phyloP scores from a whole-genome alignment of 1,140 invertebrate genomes.

The Apis laboriosa region DNA sequence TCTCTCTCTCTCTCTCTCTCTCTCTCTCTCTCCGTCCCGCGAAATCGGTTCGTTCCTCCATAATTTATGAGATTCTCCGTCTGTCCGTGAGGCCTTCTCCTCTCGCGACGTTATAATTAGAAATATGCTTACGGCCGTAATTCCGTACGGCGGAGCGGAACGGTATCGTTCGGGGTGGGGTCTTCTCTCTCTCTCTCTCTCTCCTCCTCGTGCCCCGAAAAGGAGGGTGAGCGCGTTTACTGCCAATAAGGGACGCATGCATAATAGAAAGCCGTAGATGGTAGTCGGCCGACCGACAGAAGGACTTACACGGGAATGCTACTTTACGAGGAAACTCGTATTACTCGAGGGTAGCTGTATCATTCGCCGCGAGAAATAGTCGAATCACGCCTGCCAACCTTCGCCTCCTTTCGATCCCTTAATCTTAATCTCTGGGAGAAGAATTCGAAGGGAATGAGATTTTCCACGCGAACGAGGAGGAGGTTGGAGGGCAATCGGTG shows the following conservation, averaged over 20 bases:
- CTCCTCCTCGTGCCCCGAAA: background rate
- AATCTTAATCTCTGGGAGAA: no score
- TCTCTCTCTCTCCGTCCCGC: background rate
- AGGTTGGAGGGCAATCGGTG: no score
- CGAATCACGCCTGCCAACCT: no score
- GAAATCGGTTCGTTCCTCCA: slow-evolving; percentile 47
- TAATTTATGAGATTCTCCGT: slow-evolving; percentile 69
- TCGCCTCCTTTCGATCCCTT: no score
- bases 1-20: background rate
- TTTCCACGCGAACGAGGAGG: no score
- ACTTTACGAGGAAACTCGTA: slow-evolving; percentile 69
- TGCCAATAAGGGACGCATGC: slow-evolving; percentile 76
- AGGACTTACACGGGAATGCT: slow-evolving; percentile 72
- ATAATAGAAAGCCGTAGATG: slow-evolving; percentile 73
- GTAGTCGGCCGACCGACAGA: slow-evolving; percentile 64
- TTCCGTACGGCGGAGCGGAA: slow-evolving; percentile 38
- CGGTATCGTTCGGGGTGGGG: slow-evolving; percentile 3
- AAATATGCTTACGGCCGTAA: slow-evolving; percentile 73
- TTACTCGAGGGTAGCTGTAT: slow-evolving; percentile 62
- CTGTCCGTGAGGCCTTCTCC: slow-evolving; percentile 61
- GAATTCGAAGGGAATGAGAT: no score
- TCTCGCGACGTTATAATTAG: slow-evolving; percentile 70
- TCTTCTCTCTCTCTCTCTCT: no score
- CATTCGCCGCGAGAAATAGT: slow-evolving; percentile 14
- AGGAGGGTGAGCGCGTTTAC: slow-evolving; percentile 71